Base-by-base conservation (phyloP, 2,113 vertebrate genomes). In the Hydrochoerus hydrochaeris region DNA sequence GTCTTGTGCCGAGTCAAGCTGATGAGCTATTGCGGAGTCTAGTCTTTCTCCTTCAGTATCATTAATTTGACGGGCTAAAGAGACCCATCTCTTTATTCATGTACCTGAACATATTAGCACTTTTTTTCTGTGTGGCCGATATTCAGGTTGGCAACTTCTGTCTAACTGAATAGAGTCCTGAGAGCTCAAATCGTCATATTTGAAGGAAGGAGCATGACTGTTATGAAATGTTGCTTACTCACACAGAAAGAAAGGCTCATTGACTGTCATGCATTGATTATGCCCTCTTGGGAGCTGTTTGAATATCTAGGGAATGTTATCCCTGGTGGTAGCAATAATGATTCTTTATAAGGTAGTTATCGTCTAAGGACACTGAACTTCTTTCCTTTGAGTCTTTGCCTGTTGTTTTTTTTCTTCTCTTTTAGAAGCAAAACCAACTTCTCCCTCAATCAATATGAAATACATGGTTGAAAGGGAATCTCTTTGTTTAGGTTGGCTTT, bases 351-450 rank as follows among this genome's bases (percentile, higher is more conserved):
- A 91, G 6, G 41, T 87, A 16, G 62, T 63, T 94, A 24, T 52
- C 93, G 95, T 95, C 87, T 71, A 82, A 96, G 19, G 54, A 32
- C 28, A 71, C 17, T 85, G 60, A 95, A n/a, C 8, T 88, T 85
- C 54, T 84, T 85, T 80, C 75, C 67, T 97, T 91, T 97, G 73
- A 95, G 69, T 89, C 60, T 41, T 20, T 89, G 30, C 13, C n/a
- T 17, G 65, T 63, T 41, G 7, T 60, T 58, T 58, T 58, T 58
- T 71, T 14, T 11, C 8, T 81, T 44, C 0, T 60, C 58, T 82
- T 86, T 58, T 7, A 22, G 60, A 91, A 52, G 30, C 19, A 57
- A 94, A 94, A 8, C 2, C 41, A 30, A 91, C 38, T 44, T 32
- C 96, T 97, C 19, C 19, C 9, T 4, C 0, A 49, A 67, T 71